Percentiles rank a stretch among this genome's conserved stretches.
Conservation (phyloP, 2,113 vertebrate genomes). For the Anolis carolinensis region DNA sequence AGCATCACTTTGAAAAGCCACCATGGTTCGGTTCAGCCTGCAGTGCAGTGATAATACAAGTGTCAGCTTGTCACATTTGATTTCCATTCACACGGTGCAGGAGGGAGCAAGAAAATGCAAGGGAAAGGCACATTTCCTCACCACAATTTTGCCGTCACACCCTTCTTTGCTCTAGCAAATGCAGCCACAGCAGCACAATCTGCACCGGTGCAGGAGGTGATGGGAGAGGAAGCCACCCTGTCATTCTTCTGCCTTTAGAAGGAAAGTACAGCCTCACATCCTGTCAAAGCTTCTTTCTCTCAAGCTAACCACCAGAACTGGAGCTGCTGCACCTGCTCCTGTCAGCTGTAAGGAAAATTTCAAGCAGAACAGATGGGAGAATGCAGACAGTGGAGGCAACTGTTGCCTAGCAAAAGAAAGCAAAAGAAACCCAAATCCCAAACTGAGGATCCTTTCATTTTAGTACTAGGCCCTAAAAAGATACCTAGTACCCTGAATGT, state of each 20-base stretch:
- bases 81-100: constrained; percentile 31
- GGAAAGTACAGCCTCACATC: not conserved
- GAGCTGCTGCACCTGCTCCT: constrained; percentile 52
- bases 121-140: constrained; percentile 24
- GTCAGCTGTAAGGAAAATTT: constrained; percentile 19
- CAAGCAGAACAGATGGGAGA: constrained; percentile 20
- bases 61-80: constrained; percentile 39
- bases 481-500: not conserved
- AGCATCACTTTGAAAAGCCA: constrained; percentile 41
- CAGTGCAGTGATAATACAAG: constrained; percentile 2
- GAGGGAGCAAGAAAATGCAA: constrained; percentile 41
- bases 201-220: not conserved
- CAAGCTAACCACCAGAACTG: constrained; percentile 32
- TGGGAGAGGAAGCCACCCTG: not conserved
- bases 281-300: constrained; percentile 5
- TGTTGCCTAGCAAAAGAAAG: constrained; percentile 17
- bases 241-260: not conserved
- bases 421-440: not conserved
- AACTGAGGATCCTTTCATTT: not conserved
- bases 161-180: not conserved
- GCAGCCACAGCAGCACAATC: not conserved
- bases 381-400: constrained; percentile 13
- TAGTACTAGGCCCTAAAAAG: not conserved
- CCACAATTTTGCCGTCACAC: not conserved
- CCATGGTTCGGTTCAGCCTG: constrained; percentile 29